These are phyloP conservation scores for Gorsachius goisagi DNA, from an alignment of 2,113 vertebrate species.

Conservation along the genomic window DNA sequence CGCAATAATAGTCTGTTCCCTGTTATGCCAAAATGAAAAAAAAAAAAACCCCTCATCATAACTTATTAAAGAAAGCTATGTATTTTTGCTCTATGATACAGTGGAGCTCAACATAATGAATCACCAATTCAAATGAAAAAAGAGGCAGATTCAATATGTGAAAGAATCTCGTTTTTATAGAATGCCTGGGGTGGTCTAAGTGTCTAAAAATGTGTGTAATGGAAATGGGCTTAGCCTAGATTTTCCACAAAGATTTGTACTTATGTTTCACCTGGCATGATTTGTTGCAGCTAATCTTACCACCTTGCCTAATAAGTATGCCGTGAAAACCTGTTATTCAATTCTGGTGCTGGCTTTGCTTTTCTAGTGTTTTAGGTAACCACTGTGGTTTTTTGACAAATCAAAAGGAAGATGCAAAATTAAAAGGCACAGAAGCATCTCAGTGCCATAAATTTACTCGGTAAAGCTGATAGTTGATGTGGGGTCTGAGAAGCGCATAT, in stretches of 20 bases:
- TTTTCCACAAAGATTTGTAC: constrained; percentile 13
- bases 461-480: neutral
- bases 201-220: constrained; percentile 22
- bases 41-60: neutral
- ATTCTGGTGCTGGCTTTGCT: neutral
- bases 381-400: neutral
- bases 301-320: neutral
- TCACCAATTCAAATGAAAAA: neutral
- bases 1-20: neutral
- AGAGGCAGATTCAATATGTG: neutral
- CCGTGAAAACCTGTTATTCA: neutral
- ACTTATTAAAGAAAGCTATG: neutral
- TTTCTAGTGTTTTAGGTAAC: neutral
- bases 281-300: constrained; percentile 23
- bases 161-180: neutral
- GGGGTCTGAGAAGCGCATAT: neutral
- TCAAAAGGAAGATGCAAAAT: neutral
- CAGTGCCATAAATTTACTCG: neutral
- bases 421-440: neutral
- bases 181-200: neutral
- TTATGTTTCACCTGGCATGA: neutral
- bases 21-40: neutral
- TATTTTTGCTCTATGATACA: neutral
- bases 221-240: neutral
- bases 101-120: neutral